Percentiles rank a stretch among this genome's conserved stretches.
These are phyloP conservation scores for Apotomis capreana DNA, from an alignment of 2,888 invertebrate species.

Conservation along the genomic window DNA sequence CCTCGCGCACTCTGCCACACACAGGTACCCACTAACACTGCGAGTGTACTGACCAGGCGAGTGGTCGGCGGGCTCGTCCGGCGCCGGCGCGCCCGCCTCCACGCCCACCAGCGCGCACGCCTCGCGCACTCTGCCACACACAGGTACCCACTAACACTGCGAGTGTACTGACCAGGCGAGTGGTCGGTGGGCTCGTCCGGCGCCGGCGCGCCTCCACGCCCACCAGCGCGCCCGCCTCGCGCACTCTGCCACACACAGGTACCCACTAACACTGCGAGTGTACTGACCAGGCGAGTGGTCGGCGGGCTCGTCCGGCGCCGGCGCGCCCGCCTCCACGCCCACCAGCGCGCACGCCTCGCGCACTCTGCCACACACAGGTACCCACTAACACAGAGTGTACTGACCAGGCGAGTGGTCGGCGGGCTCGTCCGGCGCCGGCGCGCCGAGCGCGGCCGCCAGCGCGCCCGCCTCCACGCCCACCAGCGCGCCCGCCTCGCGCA, in stretches of 20 bases:
- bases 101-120: conserved; percentile 83
- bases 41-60: conserved; percentile 38
- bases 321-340: conserved; percentile 83
- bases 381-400: background rate
- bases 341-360: conserved; percentile 80
- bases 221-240: conserved; percentile 81
- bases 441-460: conserved; percentile 79
- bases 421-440: conserved; percentile 53
- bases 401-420: conserved; percentile 46
- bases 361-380: conserved; percentile 59
- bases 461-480: conserved; percentile 84
- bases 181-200: conserved; percentile 50
- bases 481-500: conserved; percentile 79
- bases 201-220: conserved; percentile 78
- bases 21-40: too few species aligned
- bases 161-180: conserved; percentile 39
- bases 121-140: conserved; percentile 67
- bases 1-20: conserved; percentile 70
- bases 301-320: conserved; percentile 51
- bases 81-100: conserved; percentile 78
- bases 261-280: conserved; percentile 48
- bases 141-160: too few species aligned
- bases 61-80: conserved; percentile 49
- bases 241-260: conserved; percentile 60
- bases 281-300: conserved; percentile 43